Base-by-base conservation (phyloP, 2,888 invertebrate species). In the Dorcus parallelipipedus region DNA sequence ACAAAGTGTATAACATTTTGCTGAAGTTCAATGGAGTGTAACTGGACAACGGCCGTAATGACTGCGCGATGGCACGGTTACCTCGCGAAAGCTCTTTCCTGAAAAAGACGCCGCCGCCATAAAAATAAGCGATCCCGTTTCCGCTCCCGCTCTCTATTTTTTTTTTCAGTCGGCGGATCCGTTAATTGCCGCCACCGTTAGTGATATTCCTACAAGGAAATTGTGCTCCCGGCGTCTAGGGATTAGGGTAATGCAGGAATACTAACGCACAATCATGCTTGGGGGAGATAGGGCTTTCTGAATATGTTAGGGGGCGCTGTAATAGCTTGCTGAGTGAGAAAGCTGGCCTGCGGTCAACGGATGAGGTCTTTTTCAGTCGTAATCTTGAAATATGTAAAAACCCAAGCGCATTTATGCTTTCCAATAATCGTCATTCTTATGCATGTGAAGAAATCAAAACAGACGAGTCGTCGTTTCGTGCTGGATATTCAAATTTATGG, bases 251-350 rank as follows among this genome's bases (percentile, higher is more conserved):
- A 55, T 49, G 33, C 49, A 49, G 43, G 55, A 55, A 55, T 55
- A 43, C 55, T 55, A 55, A 55, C 50, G 55, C 55, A 55, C 55
- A 55, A 50, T 55, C 48, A 50, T 50, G 48, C 49, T 50, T 55
- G 50, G 49, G 55, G 55, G 49, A 55, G 55, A 55, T 55, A 55
- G 54, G 26, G 49, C 47, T 42, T 20, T 41, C 41, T 55, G 49
- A 55, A 55, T 55, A 55, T 49, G 55, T 33, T 38, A 33, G 42
- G 55, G 40, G 42, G 42, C 50, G 40, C 50, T 49, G 50, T 55
- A 55, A 55, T 42, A 55, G 42, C 33, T 14, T n/a, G 49, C 20
- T 5, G 38, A 23, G 9, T 20, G 40, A 52, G 23, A 45, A 10
- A 45, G 45, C 20, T 45, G 17, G 10, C 9, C 45, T 45, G 45